Evolutionary conservation across 2,113 vertebrate genomes (phyloP).

Genomic region (Gnathonemus echidnorhynchus): DNA sequence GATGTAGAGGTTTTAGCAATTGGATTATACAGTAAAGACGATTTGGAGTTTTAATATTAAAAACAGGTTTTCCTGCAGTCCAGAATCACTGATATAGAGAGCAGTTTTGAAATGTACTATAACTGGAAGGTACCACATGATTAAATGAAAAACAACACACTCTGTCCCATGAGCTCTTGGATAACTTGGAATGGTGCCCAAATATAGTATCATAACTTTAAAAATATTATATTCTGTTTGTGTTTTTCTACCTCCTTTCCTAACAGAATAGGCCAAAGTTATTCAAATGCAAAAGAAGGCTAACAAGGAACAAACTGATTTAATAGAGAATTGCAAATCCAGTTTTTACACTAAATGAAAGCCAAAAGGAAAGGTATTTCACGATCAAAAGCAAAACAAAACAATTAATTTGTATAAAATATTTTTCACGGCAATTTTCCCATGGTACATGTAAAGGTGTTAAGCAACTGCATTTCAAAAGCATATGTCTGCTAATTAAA

Average conservation of each 20-base stretch:
- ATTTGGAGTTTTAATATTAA: constrained; percentile 12
- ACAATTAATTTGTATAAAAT: not conserved
- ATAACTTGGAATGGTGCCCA: not conserved
- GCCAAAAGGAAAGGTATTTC: not conserved
- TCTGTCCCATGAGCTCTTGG: not conserved
- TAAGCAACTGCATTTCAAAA: not conserved
- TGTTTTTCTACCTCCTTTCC: not conserved
- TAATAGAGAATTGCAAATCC: not conserved
- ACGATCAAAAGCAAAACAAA: not conserved
- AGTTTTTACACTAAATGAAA: not conserved
- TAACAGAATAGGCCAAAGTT: not conserved
- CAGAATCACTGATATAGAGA: not conserved
- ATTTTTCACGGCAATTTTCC: not conserved
- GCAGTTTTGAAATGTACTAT: not conserved
- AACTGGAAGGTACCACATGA: not conserved
- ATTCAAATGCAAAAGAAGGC: not conserved
- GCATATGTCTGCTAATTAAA: not conserved
- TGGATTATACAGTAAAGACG: constrained; percentile 11
- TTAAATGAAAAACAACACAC: not conserved
- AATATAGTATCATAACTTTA: not conserved
- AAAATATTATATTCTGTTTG: not conserved
- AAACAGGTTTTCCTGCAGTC: not conserved
- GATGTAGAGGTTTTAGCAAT: not conserved
- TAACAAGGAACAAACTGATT: not conserved
- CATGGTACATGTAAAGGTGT: not conserved